Evolutionary conservation across 2,888 invertebrate genomes (phyloP).

Genomic region (Eumacrocentrus americanus): DNA sequence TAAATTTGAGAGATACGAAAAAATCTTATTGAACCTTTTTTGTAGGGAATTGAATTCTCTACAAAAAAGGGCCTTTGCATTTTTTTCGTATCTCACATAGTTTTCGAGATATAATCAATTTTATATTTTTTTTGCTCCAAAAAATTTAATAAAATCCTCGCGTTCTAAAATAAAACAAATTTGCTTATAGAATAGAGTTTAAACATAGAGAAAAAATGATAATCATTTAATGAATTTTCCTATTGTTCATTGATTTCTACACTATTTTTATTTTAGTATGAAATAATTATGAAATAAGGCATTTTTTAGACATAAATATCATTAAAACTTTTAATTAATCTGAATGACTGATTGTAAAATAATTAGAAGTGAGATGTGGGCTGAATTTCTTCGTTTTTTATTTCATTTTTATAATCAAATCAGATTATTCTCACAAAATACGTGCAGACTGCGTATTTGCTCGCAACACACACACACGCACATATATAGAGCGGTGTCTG

Average conservation of each 20-base stretch:
- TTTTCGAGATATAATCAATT: not conserved
- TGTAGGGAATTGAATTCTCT: not conserved
- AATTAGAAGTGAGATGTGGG: not conserved
- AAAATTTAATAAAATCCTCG: not conserved
- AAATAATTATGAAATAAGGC: no score
- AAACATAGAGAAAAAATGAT: no score
- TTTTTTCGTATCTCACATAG: not conserved
- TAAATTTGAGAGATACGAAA: not conserved
- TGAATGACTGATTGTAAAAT: not conserved
- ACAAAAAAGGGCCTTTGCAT: not conserved
- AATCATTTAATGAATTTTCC: no score
- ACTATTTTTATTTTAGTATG: no score
- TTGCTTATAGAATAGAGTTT: no score
- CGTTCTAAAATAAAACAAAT: no score
- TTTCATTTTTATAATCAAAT: no score
- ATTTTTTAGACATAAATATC: no score
- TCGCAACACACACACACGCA: not conserved
- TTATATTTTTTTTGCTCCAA: not conserved
- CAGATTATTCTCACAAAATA: no score
- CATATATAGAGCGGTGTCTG: not conserved
- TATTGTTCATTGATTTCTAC: no score
- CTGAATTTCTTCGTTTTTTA: no score
- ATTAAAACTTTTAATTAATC: not conserved
- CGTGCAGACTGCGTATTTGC: no score
- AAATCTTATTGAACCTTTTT: not conserved